Evolutionary conservation across 2,888 invertebrate species (phyloP).

Genomic region (Caradrina clavipalpis): DNA sequence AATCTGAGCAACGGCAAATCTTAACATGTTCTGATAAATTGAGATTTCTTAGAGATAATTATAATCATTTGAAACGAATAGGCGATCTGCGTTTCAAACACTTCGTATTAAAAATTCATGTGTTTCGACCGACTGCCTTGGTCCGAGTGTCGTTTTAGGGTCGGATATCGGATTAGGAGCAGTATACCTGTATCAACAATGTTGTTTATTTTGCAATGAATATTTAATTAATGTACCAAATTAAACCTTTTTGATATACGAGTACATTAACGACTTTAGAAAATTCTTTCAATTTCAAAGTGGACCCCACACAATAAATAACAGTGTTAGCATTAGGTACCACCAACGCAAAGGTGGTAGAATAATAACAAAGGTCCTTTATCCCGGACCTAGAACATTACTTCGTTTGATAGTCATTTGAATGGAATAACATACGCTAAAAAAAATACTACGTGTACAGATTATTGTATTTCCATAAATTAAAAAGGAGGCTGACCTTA

Average conservation of each 20-base stretch:
- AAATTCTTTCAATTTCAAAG: not conserved
- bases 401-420: not conserved
- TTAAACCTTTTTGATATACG: not conserved
- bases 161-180: not conserved
- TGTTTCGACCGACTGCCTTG: not conserved
- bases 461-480: not conserved
- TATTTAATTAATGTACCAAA: not conserved
- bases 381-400: not conserved
- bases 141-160: not conserved
- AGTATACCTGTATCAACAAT: too few relatives aligned
- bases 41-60: not conserved
- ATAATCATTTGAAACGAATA: not conserved
- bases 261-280: not conserved
- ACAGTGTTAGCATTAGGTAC: not conserved
- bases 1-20: not conserved
- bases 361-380: not conserved
- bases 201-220: not conserved
- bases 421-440: not conserved
- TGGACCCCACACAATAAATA: not conserved
- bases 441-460: not conserved
- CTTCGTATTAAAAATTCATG: not conserved
- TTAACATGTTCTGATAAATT: not conserved
- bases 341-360: not conserved
- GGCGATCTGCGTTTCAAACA: not conserved
- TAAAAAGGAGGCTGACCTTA: slow-evolving; percentile 72